A percentile compares a stretch with the other conserved stretches of the same genome.
phyloP scores from a whole-genome alignment of 2,113 vertebrate genomes.

The Brachyhypopomus occidentalis region DNA sequence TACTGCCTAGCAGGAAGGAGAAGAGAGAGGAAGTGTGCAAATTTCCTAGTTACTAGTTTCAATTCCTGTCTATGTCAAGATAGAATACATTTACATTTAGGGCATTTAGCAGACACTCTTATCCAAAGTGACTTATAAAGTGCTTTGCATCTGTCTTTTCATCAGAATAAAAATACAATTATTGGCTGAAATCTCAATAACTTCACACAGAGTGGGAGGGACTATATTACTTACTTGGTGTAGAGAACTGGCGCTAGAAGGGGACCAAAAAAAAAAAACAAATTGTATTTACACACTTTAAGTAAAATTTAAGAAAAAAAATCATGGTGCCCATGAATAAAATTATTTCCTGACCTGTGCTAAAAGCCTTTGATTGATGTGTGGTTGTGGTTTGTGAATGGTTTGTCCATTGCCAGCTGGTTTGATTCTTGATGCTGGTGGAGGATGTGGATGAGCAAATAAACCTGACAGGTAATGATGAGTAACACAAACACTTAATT shows the following conservation, averaged over 20 bases:
- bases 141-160: too few relatives aligned
- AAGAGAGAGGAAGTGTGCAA: background rate
- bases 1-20: background rate
- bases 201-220: background rate
- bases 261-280: background rate
- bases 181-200: too few relatives aligned
- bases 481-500: background rate
- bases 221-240: slow-evolving; percentile 52
- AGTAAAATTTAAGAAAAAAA: too few relatives aligned
- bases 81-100: background rate
- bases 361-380: background rate
- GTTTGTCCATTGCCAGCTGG: background rate
- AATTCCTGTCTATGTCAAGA: background rate
- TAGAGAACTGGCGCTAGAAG: slow-evolving; percentile 27
- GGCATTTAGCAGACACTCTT: too few relatives aligned
- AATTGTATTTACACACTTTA: too few relatives aligned
- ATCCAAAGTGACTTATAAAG: too few relatives aligned
- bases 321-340: background rate
- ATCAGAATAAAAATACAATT: too few relatives aligned
- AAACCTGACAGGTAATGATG: background rate
- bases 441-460: background rate
- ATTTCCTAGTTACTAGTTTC: background rate
- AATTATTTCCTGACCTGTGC: slow-evolving; percentile 18
- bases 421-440: background rate
- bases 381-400: background rate